Base-by-base conservation (phyloP, 2,797 vertebrate genomes). In the Tenualosa ilisha region DNA sequence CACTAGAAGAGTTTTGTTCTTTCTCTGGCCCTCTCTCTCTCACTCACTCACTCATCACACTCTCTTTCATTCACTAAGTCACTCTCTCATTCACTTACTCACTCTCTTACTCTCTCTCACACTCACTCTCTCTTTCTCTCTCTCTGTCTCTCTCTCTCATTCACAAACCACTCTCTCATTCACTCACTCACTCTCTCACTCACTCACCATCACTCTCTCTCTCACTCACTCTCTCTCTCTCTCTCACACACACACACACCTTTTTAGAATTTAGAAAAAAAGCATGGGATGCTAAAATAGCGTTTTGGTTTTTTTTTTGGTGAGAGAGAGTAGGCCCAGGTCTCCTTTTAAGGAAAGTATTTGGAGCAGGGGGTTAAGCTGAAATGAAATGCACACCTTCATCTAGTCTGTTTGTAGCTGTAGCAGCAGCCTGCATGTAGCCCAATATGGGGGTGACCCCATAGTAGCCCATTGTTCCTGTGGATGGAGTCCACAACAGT, bases 1-100 rank as follows among this genome's bases (percentile, higher is more conserved):
- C 59, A 9, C 8, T 51, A 9, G 50, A 5, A 51, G 9, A 51
- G 59, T 15, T 8, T 49, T n/a, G n/a, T n/a, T 88, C 87, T 51
- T 12, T 87, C 87, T 85, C 89, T 15, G 84, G 37, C 82, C 24
- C 54, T 59, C 46, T 61, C n/a, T n/a, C 37, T 86, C 88, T 85
- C 87, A n/a, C 86, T 61, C 85, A 31, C 31, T 26, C 61, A 26
- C 85, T 63, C 59, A 40, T 86, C 90, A 90, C 91, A 90, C 88
- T 84, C 84, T 86, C 85, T 88, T 79, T 82, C 37, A n/a, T n/a
- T n/a, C n/a, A n/a, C n/a, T n/a, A n/a, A n/a, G n/a, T 86, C 85
- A 83, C 84, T 37, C 3, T 75, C 68, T 75, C 68, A 15, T 6
- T 43, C 24, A 37, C 9, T 68, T 75, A 26, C 0, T 75, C 37